A percentile compares a stretch with the other conserved stretches of the same genome.
Conservation (phyloP, 2,113 vertebrate species). For the Leuciscus idus region DNA sequence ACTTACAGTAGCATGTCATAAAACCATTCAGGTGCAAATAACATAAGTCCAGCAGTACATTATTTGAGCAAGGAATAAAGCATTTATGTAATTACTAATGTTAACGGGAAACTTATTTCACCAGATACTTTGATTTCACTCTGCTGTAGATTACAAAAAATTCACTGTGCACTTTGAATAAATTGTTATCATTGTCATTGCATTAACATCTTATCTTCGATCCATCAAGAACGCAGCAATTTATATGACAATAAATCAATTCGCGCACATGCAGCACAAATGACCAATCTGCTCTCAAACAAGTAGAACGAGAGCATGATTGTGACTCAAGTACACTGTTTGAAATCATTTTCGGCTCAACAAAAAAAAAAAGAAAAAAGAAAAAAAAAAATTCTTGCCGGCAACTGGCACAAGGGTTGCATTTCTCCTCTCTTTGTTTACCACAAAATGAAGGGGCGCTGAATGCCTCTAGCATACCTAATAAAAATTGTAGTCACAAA, state of each 20-base stretch:
- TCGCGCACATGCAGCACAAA: neutral
- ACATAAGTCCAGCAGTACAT: constrained; percentile 4
- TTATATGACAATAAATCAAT: constrained; percentile 31
- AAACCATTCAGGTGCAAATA: constrained; percentile 33
- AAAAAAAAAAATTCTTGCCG: constrained; percentile 40
- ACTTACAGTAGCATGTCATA: constrained; percentile 12
- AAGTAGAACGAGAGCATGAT: neutral
- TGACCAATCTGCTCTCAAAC: neutral
- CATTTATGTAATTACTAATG: constrained; percentile 20
- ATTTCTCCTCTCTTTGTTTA: constrained; percentile 61
- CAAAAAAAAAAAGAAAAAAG: constrained; percentile 5
- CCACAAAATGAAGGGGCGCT: constrained; percentile 80
- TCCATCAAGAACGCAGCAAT: constrained; percentile 26
- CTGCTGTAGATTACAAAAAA: no score
- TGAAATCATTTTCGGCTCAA: constrained; percentile 41
- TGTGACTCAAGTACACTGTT: constrained; percentile 38
- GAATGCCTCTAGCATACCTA: constrained; percentile 81
- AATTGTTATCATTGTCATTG: constrained; percentile 5
- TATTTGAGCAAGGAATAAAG: neutral
- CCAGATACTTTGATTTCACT: neutral
- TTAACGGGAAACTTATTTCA: neutral
- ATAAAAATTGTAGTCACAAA: constrained; percentile 89
- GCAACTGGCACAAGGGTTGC: constrained; percentile 37
- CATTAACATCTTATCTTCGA: constrained; percentile 42
- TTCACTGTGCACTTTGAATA: neutral